Evolutionary conservation across 2,113 vertebrate genomes (phyloP).

Genomic region (Otus sunia): DNA sequence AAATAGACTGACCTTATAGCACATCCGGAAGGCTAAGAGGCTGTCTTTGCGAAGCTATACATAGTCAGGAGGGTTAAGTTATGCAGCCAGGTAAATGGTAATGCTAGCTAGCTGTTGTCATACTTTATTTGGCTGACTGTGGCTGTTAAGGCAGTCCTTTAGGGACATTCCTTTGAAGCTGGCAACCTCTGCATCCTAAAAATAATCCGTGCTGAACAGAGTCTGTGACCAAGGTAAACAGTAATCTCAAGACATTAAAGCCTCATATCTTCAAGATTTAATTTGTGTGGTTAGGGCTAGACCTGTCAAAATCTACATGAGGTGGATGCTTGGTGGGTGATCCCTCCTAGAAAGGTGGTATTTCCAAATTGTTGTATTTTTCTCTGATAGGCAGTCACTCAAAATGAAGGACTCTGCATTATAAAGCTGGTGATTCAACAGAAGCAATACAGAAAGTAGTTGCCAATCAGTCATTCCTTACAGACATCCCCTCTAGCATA

Average conservation of each 20-base stretch:
- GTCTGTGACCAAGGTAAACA: neutral
- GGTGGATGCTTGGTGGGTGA: neutral
- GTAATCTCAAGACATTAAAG: neutral
- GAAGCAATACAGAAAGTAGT: neutral
- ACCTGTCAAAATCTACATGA: neutral
- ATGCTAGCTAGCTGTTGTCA: neutral
- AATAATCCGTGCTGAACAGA: neutral
- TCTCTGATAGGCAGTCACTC: neutral
- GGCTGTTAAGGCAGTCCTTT: slow-evolving; percentile 1
- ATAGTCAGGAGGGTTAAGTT: neutral
- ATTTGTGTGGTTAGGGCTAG: neutral
- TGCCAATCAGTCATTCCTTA: slow-evolving; percentile 41
- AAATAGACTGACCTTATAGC: neutral
- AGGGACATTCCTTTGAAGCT: neutral
- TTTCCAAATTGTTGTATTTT: neutral
- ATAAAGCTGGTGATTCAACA: slow-evolving; percentile 1
- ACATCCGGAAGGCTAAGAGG: slow-evolving; percentile 13
- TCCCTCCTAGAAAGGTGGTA: neutral
- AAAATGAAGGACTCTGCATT: neutral
- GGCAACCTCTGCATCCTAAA: neutral
- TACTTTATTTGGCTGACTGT: neutral
- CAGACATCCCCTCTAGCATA: neutral
- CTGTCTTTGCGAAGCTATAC: neutral
- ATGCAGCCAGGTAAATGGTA: neutral
- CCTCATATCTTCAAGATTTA: neutral